These are phyloP conservation scores for Tenrec ecaudatus DNA, from an alignment of 2,113 vertebrate species.

Conservation along the genomic window DNA sequence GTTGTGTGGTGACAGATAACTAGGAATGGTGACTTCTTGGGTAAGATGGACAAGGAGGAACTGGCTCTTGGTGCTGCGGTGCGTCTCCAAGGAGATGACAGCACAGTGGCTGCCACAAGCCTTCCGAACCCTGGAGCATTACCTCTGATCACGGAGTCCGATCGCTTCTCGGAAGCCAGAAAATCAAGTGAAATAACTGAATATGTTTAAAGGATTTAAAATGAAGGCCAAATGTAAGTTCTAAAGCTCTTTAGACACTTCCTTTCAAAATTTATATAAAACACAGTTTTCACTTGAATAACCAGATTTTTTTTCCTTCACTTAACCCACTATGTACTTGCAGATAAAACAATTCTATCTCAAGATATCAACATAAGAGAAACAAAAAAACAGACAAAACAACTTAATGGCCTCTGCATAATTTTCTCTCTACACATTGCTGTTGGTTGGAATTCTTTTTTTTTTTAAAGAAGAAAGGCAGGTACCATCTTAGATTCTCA, in stretches of 20 bases:
- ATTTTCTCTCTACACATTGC: slow-evolving; percentile 86
- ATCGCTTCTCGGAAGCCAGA: slow-evolving; percentile 86
- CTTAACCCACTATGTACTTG: slow-evolving; percentile 76
- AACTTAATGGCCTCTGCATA: slow-evolving; percentile 84
- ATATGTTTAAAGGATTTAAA: slow-evolving; percentile 80
- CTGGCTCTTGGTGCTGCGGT: slow-evolving; percentile 87
- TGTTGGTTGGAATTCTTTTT: slow-evolving; percentile 84
- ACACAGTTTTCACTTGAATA: slow-evolving; percentile 82
- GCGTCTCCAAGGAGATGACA: slow-evolving; percentile 90
- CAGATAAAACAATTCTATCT: slow-evolving; percentile 80
- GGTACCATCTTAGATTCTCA: slow-evolving; percentile 86
- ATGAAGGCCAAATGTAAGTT: slow-evolving; percentile 77
- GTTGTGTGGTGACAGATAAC: slow-evolving; percentile 82
- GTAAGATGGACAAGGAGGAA: slow-evolving; percentile 85
- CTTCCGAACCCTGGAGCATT: slow-evolving; percentile 89
- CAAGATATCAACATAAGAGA: slow-evolving; percentile 83
- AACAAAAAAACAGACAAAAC: slow-evolving; percentile 62
- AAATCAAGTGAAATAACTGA: slow-evolving; percentile 85
- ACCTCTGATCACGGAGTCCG: slow-evolving; percentile 87
- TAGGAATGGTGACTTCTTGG: slow-evolving; percentile 86
- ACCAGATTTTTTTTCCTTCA: slow-evolving; percentile 74
- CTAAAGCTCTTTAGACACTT: slow-evolving; percentile 82
- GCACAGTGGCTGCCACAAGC: slow-evolving; percentile 90
- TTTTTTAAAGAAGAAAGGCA: slow-evolving; percentile 79
- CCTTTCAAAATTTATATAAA: slow-evolving; percentile 84